These are phyloP conservation scores for Brachyistius frenatus DNA, from an alignment of 2,113 vertebrate genomes.

Conservation along the genomic window DNA sequence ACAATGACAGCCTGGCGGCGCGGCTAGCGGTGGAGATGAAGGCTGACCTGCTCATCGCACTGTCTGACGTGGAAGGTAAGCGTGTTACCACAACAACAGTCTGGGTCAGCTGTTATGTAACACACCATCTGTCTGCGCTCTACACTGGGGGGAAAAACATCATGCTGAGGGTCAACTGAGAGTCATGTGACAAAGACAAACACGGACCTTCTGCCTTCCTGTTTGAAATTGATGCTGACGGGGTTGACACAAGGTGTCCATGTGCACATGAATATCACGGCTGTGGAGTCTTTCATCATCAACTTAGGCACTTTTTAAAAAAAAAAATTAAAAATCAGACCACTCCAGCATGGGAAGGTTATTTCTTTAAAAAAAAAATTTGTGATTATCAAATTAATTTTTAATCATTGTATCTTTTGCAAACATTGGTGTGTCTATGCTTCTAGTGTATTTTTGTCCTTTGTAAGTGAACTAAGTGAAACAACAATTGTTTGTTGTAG, in stretches of 20 bases:
- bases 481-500: conserved; percentile 77
- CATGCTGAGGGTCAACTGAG: conserved; percentile 46
- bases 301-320: not conserved
- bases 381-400: not conserved
- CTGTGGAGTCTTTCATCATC: conserved; percentile 10
- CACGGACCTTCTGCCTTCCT: conserved; percentile 46
- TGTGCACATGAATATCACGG: not conserved
- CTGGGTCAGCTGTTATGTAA: conserved; percentile 62
- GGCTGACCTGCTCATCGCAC: conserved; percentile 94
- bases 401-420: not conserved
- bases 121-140: conserved; percentile 65
- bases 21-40: conserved; percentile 98
- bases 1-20: conserved; percentile 97
- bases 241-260: conserved; percentile 16
- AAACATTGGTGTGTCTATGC: no score
- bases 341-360: no score
- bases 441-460: no score
- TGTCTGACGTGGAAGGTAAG: conserved; percentile 97
- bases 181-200: conserved; percentile 55
- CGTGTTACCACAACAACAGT: conserved; percentile 45
- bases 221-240: conserved; percentile 52
- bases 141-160: conserved; percentile 3
- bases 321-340: not conserved
- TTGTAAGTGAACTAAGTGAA: not conserved
- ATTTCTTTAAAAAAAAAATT: no score